phyloP scores from a whole-genome alignment of 2,113 vertebrate species.

The Chionomys nivalis region DNA sequence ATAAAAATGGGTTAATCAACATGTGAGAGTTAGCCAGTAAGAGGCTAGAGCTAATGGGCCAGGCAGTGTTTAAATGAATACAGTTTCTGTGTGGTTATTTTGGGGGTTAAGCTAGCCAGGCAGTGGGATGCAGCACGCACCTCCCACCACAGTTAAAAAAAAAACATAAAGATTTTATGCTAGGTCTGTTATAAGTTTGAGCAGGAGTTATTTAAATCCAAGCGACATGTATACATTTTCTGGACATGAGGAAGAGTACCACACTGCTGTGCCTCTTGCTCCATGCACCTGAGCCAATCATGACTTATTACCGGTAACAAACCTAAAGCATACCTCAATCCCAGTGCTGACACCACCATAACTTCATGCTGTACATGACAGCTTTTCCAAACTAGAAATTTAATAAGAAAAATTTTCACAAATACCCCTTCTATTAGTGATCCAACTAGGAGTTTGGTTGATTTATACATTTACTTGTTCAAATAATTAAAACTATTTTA shows the following conservation, averaged over 20 bases:
- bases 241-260: slow-evolving; percentile 42
- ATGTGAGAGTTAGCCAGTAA: no score
- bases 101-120: no score
- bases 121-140: no score
- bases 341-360: not conserved
- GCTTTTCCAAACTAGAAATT: slow-evolving; percentile 24
- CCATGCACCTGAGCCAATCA: slow-evolving; percentile 52
- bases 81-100: no score
- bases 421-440: slow-evolving; percentile 32
- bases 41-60: no score
- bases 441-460: slow-evolving; percentile 11
- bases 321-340: slow-evolving; percentile 31
- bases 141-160: not conserved
- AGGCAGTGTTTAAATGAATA: no score
- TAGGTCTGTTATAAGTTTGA: not conserved
- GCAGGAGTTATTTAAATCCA: slow-evolving; percentile 43
- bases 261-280: not conserved
- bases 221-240: slow-evolving; percentile 30
- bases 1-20: no score
- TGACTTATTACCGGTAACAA: not conserved
- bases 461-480: slow-evolving; percentile 52
- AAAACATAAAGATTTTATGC: not conserved
- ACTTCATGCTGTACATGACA: not conserved
- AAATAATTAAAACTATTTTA: slow-evolving; percentile 34
- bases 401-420: not conserved